A percentile compares a stretch with the other conserved stretches of the same genome.
Evolutionary conservation across 2,113 vertebrate species (phyloP).

Genomic region (Chinchilla lanigera): DNA sequence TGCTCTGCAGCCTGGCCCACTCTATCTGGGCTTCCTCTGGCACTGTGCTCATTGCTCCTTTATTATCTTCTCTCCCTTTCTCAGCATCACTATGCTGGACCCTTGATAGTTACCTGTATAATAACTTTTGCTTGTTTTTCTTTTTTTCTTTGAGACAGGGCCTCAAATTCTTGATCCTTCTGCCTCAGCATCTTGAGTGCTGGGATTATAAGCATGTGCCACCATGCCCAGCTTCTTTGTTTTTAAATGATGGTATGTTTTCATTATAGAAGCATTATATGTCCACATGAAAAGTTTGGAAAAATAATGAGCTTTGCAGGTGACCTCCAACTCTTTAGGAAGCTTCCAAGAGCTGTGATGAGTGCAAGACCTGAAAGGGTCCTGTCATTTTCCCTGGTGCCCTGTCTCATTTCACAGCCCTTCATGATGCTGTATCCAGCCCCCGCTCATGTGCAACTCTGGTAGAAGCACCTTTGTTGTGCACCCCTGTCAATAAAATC

Average conservation of each 20-base stretch:
- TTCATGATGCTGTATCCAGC: not conserved
- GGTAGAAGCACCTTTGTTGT: not conserved
- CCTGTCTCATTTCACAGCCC: not conserved
- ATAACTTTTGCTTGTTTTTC: not conserved
- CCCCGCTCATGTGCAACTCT: not conserved
- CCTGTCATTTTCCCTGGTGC: too few relatives aligned
- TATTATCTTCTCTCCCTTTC: not conserved
- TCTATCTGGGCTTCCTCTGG: not conserved
- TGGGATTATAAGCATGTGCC: not conserved
- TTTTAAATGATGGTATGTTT: not conserved
- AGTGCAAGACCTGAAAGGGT: not conserved
- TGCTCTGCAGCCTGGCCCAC: not conserved
- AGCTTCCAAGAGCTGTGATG: not conserved
- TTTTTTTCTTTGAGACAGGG: not conserved
- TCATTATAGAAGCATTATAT: not conserved
- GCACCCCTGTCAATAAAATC: not conserved
- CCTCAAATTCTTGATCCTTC: not conserved
- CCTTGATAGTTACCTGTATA: not conserved
- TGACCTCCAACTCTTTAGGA: not conserved
- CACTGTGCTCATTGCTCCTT: not conserved
- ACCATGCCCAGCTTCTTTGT: not conserved
- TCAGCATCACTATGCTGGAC: too few relatives aligned
- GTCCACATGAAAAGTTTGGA: not conserved
- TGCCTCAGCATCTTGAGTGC: not conserved
- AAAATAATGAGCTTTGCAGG: not conserved